phyloP scores from a whole-genome alignment of 2,888 invertebrate species.

The Apodemia zela region DNA sequence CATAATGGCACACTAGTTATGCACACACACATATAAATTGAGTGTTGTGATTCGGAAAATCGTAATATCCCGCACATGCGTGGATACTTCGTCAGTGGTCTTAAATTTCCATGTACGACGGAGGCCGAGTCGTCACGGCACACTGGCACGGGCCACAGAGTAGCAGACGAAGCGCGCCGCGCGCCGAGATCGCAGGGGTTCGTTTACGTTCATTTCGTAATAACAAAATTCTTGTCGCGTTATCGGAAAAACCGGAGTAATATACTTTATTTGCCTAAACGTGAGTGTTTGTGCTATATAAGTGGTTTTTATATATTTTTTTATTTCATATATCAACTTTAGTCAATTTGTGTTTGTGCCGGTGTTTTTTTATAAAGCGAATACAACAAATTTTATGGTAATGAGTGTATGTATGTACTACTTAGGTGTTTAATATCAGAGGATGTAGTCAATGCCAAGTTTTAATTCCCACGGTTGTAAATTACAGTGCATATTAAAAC shows the following conservation, averaged over 20 bases:
- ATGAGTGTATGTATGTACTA: slow-evolving; percentile 49
- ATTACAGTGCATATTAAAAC: background rate
- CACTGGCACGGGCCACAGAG: slow-evolving; percentile 17
- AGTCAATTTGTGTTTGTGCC: background rate
- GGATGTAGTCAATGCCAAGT: slow-evolving; percentile 61
- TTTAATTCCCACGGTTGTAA: slow-evolving; percentile 23
- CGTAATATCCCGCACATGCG: slow-evolving; percentile 67
- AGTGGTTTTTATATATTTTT: background rate
- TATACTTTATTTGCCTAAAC: background rate
- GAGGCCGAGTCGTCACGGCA: slow-evolving; percentile 23
- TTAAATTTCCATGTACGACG: slow-evolving; percentile 42
- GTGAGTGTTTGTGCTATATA: background rate
- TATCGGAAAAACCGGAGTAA: slow-evolving; percentile 3
- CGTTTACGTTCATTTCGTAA: background rate
- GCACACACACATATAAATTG: slow-evolving; percentile 31
- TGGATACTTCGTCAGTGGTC: slow-evolving; percentile 53
- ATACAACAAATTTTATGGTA: slow-evolving; percentile 48
- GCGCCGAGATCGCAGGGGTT: slow-evolving; percentile 14
- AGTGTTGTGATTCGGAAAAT: slow-evolving; percentile 53
- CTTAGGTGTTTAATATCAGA: slow-evolving; percentile 36
- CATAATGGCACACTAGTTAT: background rate
- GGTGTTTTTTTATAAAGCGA: slow-evolving; percentile 29
- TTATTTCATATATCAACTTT: background rate
- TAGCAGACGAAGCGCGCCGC: slow-evolving; percentile 14
- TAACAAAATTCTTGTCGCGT: slow-evolving; percentile 1